These are phyloP conservation scores for Sinotaia quadrata DNA, from an alignment of 2,888 invertebrate species.

Conservation along the genomic window DNA sequence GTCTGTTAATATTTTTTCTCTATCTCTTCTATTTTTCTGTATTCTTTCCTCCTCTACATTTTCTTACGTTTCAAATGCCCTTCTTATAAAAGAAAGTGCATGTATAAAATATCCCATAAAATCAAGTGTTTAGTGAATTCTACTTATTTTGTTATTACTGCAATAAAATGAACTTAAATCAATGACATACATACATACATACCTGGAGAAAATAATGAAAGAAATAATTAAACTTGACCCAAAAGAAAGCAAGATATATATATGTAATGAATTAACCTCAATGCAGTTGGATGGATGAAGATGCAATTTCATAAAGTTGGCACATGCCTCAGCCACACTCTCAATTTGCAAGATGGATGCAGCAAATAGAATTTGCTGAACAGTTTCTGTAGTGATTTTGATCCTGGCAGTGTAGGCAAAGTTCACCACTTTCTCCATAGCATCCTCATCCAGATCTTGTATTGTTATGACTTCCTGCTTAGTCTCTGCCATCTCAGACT, in stretches of 20 bases:
- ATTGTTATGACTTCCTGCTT: conserved; percentile 61
- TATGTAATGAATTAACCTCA: conserved; percentile 54
- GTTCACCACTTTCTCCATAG: conserved; percentile 69
- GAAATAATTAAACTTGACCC: too few species aligned
- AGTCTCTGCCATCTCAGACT: conserved; percentile 71
- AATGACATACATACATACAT: background rate
- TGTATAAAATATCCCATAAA: background rate
- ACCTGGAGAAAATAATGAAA: background rate
- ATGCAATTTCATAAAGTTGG: conserved; percentile 73
- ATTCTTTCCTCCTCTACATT: too few species aligned
- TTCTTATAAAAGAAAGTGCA: too few species aligned
- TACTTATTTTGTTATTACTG: background rate
- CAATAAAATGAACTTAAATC: background rate
- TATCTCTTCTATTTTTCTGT: too few species aligned
- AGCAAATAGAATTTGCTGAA: conserved; percentile 73
- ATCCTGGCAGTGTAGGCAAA: conserved; percentile 74
- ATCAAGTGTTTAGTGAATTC: background rate
- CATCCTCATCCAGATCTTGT: conserved; percentile 69
- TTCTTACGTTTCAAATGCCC: too few species aligned
- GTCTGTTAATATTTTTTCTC: too few species aligned
- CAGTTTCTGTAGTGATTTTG: conserved; percentile 70
- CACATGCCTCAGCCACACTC: conserved; percentile 72
- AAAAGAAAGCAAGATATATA: background rate
- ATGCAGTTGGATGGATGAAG: conserved; percentile 73
- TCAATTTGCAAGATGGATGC: conserved; percentile 74